phyloP scores from a whole-genome alignment of 2,797 vertebrate genomes.

The Tympanoctomys barrerae region DNA sequence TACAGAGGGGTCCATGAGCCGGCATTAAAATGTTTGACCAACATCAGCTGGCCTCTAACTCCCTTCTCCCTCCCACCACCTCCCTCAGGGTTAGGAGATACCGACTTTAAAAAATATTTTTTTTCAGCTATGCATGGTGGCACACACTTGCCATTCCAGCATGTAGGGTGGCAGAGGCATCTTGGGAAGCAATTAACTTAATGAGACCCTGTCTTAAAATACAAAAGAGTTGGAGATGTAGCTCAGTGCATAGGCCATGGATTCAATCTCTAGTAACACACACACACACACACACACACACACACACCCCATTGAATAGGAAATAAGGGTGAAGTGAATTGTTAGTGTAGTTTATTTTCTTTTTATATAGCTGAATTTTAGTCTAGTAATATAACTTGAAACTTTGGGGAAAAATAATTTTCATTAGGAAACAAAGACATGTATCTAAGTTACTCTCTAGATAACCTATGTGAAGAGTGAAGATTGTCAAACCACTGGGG shows the following conservation, averaged over 20 bases:
- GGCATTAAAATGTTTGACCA: neutral
- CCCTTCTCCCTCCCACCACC: neutral
- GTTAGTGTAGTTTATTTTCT: slow-evolving; percentile 37
- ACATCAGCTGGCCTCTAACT: neutral
- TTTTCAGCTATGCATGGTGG: neutral
- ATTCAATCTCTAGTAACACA: neutral
- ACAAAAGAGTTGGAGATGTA: neutral
- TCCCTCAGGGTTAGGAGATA: neutral
- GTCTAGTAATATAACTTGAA: slow-evolving; percentile 19
- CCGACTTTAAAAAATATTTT: neutral
- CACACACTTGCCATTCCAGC: neutral
- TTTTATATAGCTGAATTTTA: neutral
- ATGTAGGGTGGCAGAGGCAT: neutral
- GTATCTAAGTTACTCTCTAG: neutral
- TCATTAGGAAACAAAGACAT: neutral
- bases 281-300: too few species aligned
- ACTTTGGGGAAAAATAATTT: neutral
- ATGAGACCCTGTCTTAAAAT: neutral
- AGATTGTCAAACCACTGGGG: neutral
- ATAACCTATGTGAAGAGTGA: neutral
- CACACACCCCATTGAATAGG: neutral
- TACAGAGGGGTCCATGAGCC: neutral
- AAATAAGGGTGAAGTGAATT: slow-evolving; percentile 13
- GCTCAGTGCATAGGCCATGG: neutral
- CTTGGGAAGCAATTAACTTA: neutral